These are phyloP conservation scores for Ardeotis arabs DNA, from an alignment of 2,113 vertebrate species.

Conservation along the genomic window DNA sequence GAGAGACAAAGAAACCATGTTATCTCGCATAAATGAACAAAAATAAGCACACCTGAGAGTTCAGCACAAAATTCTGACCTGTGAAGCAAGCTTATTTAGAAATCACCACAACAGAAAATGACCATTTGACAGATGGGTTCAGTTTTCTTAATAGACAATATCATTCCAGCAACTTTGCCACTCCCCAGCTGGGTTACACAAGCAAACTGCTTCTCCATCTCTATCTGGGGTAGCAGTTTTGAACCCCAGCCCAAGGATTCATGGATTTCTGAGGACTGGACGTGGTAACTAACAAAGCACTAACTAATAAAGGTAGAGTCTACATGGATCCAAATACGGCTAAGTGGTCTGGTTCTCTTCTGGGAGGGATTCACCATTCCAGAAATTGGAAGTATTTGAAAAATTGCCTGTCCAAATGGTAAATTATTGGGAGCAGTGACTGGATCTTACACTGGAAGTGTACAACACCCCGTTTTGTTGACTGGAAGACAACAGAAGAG, in stretches of 20 bases:
- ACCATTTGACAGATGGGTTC: background rate
- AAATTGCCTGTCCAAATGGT: background rate
- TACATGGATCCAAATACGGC: background rate
- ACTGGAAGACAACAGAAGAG: background rate
- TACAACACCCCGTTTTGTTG: background rate
- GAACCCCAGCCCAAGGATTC: background rate
- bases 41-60: background rate
- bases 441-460: background rate
- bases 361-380: background rate
- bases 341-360: background rate
- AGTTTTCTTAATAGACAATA: background rate
- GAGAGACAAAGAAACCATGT: constrained; percentile 52
- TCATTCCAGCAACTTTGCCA: background rate
- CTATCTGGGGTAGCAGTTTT: background rate
- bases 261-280: background rate
- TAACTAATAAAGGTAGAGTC: background rate
- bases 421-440: background rate
- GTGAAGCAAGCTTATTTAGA: background rate
- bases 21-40: constrained; percentile 34
- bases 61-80: background rate
- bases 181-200: background rate
- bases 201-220: background rate
- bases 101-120: background rate
- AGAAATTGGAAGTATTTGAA: background rate
- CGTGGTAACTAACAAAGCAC: background rate